These are phyloP conservation scores for Eudorcas thomsonii DNA, from an alignment of 2,113 vertebrate species.

Conservation along the genomic window DNA sequence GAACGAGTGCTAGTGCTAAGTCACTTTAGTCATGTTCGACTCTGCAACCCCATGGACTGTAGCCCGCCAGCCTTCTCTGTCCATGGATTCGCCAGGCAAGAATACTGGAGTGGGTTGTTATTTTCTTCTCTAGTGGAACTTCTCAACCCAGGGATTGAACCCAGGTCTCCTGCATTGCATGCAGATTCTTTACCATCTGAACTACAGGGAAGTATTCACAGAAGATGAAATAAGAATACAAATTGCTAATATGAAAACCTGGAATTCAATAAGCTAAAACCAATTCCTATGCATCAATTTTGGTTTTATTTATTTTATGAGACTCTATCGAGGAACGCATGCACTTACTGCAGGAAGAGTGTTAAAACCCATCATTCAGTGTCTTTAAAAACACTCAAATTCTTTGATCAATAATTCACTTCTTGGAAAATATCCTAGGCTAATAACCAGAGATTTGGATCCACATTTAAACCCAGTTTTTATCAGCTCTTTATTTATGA, in stretches of 20 bases:
- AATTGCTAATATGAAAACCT: not conserved
- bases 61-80: not conserved
- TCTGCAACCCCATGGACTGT: not conserved
- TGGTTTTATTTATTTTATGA: not conserved
- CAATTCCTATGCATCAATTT: not conserved
- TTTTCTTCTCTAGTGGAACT: not conserved
- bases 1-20: not conserved
- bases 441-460: not conserved
- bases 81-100: not conserved
- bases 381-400: not conserved
- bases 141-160: not conserved
- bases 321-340: not conserved
- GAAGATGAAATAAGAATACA: not conserved
- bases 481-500: not conserved
- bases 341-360: not conserved
- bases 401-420: not conserved
- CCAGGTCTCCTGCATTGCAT: not conserved
- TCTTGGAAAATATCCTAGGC: conserved; percentile 11
- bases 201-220: not conserved
- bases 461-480: not conserved
- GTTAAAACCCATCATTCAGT: not conserved
- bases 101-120: not conserved
- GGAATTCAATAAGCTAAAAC: not conserved
- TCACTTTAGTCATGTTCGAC: not conserved
- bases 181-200: not conserved